A percentile compares a stretch with the other conserved stretches of the same genome.
Conservation (phyloP, 2,888 invertebrate species). For the Oxycera nigricornis region DNA sequence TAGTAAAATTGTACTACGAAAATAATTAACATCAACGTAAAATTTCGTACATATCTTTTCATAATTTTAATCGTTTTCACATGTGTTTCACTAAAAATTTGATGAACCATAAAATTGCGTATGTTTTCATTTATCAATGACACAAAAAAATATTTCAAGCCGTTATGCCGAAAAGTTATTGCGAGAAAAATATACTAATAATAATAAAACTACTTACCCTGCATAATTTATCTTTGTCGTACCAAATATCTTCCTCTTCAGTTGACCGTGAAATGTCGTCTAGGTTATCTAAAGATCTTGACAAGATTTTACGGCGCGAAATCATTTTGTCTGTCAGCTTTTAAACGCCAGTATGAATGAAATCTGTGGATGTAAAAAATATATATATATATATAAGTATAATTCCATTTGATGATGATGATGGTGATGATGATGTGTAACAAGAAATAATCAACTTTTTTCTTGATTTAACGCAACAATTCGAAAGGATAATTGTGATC, state of each 20-base stretch:
- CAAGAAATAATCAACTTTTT: no score
- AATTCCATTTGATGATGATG: no score
- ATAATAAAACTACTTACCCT: conserved; percentile 68
- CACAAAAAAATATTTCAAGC: neutral
- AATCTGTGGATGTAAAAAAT: no score
- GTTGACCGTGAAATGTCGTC: conserved; percentile 73
- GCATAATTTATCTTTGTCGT: conserved; percentile 89
- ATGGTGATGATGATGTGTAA: no score
- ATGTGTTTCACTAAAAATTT: neutral
- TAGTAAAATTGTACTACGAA: neutral
- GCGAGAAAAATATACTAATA: neutral
- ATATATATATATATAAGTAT: no score
- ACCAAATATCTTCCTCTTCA: conserved; percentile 91
- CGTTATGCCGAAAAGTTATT: neutral
- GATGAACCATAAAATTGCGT: neutral
- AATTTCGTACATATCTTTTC: neutral
- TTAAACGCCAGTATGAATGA: conserved; percentile 31
- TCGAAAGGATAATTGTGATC: no score
- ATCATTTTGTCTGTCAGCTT: conserved; percentile 70
- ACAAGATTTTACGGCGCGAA: conserved; percentile 87
- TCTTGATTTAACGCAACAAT: no score
- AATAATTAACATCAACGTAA: neutral
- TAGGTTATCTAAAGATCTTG: conserved; percentile 89
- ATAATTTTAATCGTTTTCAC: neutral
- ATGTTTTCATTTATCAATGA: neutral